phyloP scores from a whole-genome alignment of 2,888 invertebrate genomes.

The Latrodectus hesperus region DNA sequence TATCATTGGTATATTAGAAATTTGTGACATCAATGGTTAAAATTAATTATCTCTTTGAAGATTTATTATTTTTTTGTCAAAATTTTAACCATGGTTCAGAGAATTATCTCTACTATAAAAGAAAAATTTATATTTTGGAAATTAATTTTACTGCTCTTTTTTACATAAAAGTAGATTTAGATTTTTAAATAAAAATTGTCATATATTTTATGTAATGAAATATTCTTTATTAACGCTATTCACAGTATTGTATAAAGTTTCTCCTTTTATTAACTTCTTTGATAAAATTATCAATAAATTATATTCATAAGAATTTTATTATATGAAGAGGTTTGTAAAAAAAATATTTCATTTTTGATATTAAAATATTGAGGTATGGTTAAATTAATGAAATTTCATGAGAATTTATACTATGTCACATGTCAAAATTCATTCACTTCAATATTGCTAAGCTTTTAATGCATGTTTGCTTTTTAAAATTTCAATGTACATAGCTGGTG shows the following conservation, averaged over 20 bases:
- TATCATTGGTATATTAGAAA: background rate
- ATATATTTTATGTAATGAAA: conserved; percentile 57
- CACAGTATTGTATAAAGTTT: conserved; percentile 45
- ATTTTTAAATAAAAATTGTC: conserved; percentile 49
- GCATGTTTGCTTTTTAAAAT: conserved; percentile 30
- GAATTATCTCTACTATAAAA: background rate
- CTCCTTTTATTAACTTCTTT: conserved; percentile 46
- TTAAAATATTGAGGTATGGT: conserved; percentile 34
- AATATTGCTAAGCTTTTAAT: background rate
- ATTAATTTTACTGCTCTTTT: conserved; percentile 57
- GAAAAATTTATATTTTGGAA: conserved; percentile 60
- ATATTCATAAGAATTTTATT: conserved; percentile 50
- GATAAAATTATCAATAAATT: conserved; percentile 36
- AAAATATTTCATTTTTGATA: conserved; percentile 50
- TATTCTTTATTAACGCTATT: conserved; percentile 29
- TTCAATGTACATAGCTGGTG: conserved; percentile 52
- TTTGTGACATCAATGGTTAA: background rate
- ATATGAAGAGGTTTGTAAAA: conserved; percentile 31
- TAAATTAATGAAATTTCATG: background rate
- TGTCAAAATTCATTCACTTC: no score
- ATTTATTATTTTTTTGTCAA: background rate
- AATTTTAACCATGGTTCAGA: conserved; percentile 10
- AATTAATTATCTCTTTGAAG: conserved; percentile 5
- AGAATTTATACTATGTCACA: background rate
- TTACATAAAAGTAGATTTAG: conserved; percentile 60